A percentile compares a stretch with the other conserved stretches of the same genome.
These are phyloP conservation scores for Carcina quercana DNA, from an alignment of 2,888 invertebrate genomes.

Conservation along the genomic window DNA sequence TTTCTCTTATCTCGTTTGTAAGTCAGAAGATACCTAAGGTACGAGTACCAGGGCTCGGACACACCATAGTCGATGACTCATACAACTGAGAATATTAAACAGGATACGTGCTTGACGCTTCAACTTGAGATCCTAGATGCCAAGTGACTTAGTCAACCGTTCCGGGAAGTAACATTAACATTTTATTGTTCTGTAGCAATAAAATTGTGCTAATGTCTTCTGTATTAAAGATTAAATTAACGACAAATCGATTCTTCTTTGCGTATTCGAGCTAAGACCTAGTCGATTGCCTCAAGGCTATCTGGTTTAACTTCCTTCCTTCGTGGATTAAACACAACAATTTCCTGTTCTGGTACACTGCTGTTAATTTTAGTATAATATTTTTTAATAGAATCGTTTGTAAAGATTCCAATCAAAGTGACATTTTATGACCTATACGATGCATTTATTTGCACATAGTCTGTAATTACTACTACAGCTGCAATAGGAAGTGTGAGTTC, in stretches of 20 bases:
- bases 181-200: conserved; percentile 4
- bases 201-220: conserved; percentile 3
- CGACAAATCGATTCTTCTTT: conserved; percentile 27
- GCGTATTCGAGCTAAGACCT: conserved; percentile 13
- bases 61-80: too few species aligned
- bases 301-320: conserved; percentile 29
- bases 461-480: conserved; percentile 21
- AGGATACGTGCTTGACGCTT: background rate
- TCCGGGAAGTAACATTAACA: conserved; percentile 15
- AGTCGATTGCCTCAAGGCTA: conserved; percentile 25
- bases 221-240: conserved; percentile 6
- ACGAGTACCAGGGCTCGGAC: too few species aligned
- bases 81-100: background rate
- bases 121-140: conserved; percentile 33
- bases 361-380: too few species aligned
- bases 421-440: too few species aligned
- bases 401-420: too few species aligned
- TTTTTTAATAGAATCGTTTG: too few species aligned
- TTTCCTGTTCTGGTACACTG: conserved; percentile 15
- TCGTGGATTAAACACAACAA: conserved; percentile 15
- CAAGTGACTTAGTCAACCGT: conserved; percentile 22
- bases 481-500: too few species aligned
- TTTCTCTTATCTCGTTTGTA: too few species aligned
- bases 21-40: too few species aligned
- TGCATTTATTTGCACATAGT: background rate